Evolutionary conservation across 2,113 vertebrate genomes (phyloP), one percentile per base, ranked within the genome.

Genomic region (Notiomystis cincta): DNA sequence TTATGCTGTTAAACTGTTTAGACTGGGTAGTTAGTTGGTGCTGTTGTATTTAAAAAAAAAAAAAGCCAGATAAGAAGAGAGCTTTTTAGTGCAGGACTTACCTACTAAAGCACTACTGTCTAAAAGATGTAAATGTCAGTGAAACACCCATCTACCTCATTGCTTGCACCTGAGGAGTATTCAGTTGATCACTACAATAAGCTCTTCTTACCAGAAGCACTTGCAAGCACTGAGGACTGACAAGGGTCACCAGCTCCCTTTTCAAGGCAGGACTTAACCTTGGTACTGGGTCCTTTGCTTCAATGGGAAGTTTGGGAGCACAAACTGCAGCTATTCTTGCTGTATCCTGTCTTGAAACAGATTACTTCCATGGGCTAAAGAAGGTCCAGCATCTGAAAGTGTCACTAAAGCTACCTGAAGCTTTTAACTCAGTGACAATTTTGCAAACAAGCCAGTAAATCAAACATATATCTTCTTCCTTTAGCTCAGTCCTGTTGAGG

Each of bases 11-110:
- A 76, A 95, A 80, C 30, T 65, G 4, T 81, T 90, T 64, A 80
- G n/a, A 50, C 20, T 37, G n/a, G 4, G 37, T 9, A 60, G 45
- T 0, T 9, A 60, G 45, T 0, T 76, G 38, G 10, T 54, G 21
- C 27, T 51, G 27, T 14, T 33, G 33, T 64, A 79, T 7, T n/a
- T 19, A 60, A 87, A 85, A 76, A 28, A 57, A 38, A 40, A 24
- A 17, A 7, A 82, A 1, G 35, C 9, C n/a, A 69, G 71, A 44
- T 13, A 44, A 38, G 33, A 83, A 45, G 11, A 73, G 6, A 76
- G 20, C 24, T 37, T 84, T 91, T 78, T 62, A 81, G 17, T 81
- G 45, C 50, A 88, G 64, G 44, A 38, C 23, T 71, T 42, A 23
- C 14, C 24, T 22, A 66, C n/a, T 78, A n/a, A 69, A 89, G 23